phyloP scores from a whole-genome alignment of 2,888 invertebrate species.

The Leptinotarsa juncta region DNA sequence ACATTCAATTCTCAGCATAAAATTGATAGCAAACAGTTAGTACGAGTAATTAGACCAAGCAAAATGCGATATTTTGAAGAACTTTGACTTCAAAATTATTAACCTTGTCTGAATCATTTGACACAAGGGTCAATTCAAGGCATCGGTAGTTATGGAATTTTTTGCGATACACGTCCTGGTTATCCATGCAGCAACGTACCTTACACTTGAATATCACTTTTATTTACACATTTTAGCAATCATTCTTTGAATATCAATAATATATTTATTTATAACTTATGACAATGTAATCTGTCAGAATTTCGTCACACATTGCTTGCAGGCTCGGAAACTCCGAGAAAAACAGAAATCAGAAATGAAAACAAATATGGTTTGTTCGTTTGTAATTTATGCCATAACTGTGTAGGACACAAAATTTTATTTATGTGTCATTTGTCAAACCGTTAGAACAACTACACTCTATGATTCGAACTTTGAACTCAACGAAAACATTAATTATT shows the following conservation, averaged over 20 bases:
- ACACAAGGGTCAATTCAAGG: slow-evolving; percentile 54
- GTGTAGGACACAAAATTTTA: too few relatives aligned
- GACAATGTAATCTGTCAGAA: slow-evolving; percentile 33
- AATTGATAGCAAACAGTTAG: slow-evolving; percentile 46
- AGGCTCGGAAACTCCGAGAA: not conserved
- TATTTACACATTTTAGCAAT: slow-evolving; percentile 49
- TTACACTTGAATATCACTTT: slow-evolving; percentile 40
- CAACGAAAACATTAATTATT: too few relatives aligned
- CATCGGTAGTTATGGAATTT: slow-evolving; percentile 44
- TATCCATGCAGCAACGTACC: slow-evolving; percentile 50
- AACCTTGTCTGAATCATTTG: slow-evolving; percentile 62
- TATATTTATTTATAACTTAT: slow-evolving; percentile 46
- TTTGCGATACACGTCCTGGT: slow-evolving; percentile 35
- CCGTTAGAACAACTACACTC: too few relatives aligned
- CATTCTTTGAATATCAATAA: slow-evolving; percentile 36
- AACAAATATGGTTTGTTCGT: too few relatives aligned
- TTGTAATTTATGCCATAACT: too few relatives aligned
- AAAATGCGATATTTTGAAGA: slow-evolving; percentile 49
- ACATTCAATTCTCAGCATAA: slow-evolving; percentile 46
- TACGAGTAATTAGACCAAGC: slow-evolving; percentile 47
- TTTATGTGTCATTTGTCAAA: too few relatives aligned
- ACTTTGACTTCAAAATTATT: slow-evolving; percentile 59
- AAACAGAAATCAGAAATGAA: too few relatives aligned
- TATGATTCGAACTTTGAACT: too few relatives aligned
- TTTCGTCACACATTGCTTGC: not conserved